Conservation (phyloP, 2,888 invertebrate genomes). For the Esperia sulphurella region DNA sequence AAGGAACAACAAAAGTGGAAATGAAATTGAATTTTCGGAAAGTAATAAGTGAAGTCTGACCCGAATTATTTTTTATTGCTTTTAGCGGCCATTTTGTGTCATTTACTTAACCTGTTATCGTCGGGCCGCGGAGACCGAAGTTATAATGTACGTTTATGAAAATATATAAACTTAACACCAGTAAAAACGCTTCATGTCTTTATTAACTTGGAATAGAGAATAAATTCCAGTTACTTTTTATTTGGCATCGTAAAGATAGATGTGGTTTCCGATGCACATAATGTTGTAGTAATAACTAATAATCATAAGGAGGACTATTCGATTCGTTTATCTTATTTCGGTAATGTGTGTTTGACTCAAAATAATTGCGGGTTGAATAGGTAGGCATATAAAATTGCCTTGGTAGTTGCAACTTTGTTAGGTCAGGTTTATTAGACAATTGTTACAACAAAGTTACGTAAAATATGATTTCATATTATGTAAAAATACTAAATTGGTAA, state of each 20-base stretch:
- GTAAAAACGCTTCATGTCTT: constrained; percentile 8
- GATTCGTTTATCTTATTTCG: constrained; percentile 53
- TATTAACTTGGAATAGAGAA: constrained; percentile 22
- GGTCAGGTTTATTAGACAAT: constrained; percentile 19
- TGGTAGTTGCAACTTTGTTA: constrained; percentile 33
- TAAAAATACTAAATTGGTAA: background rate
- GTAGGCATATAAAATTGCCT: constrained; percentile 11
- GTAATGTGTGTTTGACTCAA: constrained; percentile 37
- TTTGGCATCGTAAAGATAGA: constrained; percentile 15
- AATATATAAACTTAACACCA: constrained; percentile 7
- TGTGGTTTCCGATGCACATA: constrained; percentile 37
- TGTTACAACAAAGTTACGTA: constrained; percentile 8
- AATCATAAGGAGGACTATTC: constrained; percentile 50
- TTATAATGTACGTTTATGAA: constrained; percentile 27
- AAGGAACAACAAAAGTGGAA: constrained; percentile 34
- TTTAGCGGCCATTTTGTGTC: constrained; percentile 58
- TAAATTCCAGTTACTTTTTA: constrained; percentile 25
- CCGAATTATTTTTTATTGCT: constrained; percentile 53
- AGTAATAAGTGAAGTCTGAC: constrained; percentile 48
- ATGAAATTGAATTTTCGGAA: constrained; percentile 60
- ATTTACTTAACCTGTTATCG: constrained; percentile 70
- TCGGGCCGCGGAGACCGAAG: constrained; percentile 37
- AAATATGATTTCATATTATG: constrained; percentile 5
- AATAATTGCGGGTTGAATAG: constrained; percentile 21
- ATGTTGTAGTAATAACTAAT: constrained; percentile 55